Conservation (phyloP, 2,888 invertebrate species). For the Agrypnus murinus region DNA sequence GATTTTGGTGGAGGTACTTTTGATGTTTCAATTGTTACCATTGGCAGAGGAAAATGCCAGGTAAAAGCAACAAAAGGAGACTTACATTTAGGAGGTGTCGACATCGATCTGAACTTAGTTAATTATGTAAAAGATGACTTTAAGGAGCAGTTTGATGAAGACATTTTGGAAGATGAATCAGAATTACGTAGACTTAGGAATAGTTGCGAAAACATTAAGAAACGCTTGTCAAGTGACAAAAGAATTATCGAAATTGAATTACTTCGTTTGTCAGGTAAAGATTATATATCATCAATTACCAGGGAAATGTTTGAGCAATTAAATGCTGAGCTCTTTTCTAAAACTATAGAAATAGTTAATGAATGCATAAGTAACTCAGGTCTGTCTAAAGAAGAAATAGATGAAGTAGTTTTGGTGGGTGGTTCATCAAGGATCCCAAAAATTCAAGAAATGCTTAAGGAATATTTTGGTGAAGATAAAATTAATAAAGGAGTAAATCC, state of each 20-base stretch:
- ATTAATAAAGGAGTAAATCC: constrained; percentile 57
- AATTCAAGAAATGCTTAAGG: constrained; percentile 53
- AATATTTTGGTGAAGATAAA: constrained; percentile 55
- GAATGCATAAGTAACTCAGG: constrained; percentile 52
- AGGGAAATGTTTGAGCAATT: constrained; percentile 57
- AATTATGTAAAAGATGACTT: constrained; percentile 49
- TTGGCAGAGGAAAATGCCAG: constrained; percentile 44
- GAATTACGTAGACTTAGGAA: constrained; percentile 48
- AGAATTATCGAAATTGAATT: not conserved
- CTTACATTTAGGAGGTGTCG: constrained; percentile 60
- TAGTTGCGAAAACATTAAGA: constrained; percentile 56
- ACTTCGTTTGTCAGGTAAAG: not conserved
- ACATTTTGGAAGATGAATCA: constrained; percentile 44
- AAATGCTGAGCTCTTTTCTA: constrained; percentile 49
- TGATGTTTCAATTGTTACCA: constrained; percentile 57
- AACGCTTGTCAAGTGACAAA: constrained; percentile 32
- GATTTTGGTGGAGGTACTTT: constrained; percentile 62
- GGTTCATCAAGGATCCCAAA: constrained; percentile 61
- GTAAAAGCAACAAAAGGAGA: constrained; percentile 58
- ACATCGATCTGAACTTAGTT: constrained; percentile 57
- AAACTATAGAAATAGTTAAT: constrained; percentile 54
- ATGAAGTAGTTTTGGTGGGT: constrained; percentile 60
- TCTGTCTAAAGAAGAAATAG: constrained; percentile 53
- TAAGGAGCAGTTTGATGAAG: constrained; percentile 47
- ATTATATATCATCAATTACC: constrained; percentile 19